Conservation (phyloP, 2,797 vertebrate genomes). For the Spinus olivaceus region DNA sequence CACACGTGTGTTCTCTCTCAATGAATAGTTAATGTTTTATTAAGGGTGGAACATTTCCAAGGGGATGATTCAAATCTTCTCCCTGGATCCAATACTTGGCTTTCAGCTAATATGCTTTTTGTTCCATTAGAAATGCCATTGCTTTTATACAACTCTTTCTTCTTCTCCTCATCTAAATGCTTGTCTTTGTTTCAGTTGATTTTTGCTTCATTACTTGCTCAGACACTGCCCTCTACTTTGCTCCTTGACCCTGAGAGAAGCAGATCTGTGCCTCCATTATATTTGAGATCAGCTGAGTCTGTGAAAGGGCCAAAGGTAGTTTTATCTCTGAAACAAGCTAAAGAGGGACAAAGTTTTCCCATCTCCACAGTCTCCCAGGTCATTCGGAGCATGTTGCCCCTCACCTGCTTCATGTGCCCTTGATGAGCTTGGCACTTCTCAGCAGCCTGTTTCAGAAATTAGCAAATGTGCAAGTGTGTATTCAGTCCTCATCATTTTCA, state of each 20-base stretch:
- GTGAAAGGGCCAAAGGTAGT: neutral
- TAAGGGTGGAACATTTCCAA: conserved; percentile 51
- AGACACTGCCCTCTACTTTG: neutral
- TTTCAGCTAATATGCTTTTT: conserved; percentile 54
- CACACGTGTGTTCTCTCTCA: conserved; percentile 16
- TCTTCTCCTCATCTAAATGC: conserved; percentile 32
- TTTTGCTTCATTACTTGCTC: neutral
- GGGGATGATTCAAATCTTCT: conserved; percentile 45
- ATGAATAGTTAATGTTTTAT: conserved; percentile 47
- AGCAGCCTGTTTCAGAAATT: neutral
- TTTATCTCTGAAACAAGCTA: neutral
- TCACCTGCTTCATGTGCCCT: rapidly evolving
- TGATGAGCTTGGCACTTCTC: rapidly evolving
- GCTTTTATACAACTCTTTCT: conserved; percentile 23
- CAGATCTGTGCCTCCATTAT: neutral
- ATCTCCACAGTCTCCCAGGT: rapidly evolving
- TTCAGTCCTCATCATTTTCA: neutral
- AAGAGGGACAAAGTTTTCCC: neutral
- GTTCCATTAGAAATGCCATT: conserved; percentile 36
- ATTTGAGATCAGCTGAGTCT: neutral
- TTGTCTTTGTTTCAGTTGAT: conserved; percentile 15
- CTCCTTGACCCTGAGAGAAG: neutral
- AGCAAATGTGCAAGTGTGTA: neutral
- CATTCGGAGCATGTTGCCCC: rapidly evolving
- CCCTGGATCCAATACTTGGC: conserved; percentile 40